Evolutionary conservation across 2,113 vertebrate species (phyloP).

Genomic region (Megaceryle maxima): DNA sequence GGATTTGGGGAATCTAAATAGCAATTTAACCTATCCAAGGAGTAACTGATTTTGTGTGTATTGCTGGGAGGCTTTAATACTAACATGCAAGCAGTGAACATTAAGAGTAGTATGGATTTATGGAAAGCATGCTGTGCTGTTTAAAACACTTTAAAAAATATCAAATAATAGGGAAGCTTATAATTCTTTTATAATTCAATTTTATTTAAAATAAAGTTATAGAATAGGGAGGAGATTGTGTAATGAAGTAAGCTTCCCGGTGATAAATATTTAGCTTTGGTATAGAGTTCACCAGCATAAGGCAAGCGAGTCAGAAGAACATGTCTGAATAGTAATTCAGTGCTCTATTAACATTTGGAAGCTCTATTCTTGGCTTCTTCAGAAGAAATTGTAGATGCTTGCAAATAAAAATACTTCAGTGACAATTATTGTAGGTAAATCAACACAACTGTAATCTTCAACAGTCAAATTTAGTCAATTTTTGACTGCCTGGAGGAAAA

Average conservation of each 20-base stretch:
- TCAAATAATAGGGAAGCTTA: neutral
- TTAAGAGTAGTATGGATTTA: neutral
- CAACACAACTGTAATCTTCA: neutral
- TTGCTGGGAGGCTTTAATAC: neutral
- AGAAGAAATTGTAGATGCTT: neutral
- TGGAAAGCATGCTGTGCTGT: neutral
- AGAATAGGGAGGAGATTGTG: neutral
- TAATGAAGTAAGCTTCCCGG: neutral
- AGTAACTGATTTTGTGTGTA: neutral
- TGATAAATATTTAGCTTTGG: neutral
- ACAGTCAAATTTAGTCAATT: neutral
- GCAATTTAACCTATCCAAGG: neutral
- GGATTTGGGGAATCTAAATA: neutral
- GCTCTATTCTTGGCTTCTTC: neutral
- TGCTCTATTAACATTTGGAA: neutral
- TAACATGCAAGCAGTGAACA: neutral
- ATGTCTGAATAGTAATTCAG: neutral
- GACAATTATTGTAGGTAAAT: neutral
- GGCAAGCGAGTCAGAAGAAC: neutral
- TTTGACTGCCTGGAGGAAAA: neutral
- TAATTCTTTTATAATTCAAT: neutral
- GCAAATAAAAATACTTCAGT: neutral
- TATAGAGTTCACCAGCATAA: neutral
- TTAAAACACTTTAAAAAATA: neutral
- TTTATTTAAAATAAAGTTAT: constrained; percentile 16